These are phyloP conservation scores for Taurulus bubalis DNA, from an alignment of 2,113 vertebrate genomes.

Conservation along the genomic window DNA sequence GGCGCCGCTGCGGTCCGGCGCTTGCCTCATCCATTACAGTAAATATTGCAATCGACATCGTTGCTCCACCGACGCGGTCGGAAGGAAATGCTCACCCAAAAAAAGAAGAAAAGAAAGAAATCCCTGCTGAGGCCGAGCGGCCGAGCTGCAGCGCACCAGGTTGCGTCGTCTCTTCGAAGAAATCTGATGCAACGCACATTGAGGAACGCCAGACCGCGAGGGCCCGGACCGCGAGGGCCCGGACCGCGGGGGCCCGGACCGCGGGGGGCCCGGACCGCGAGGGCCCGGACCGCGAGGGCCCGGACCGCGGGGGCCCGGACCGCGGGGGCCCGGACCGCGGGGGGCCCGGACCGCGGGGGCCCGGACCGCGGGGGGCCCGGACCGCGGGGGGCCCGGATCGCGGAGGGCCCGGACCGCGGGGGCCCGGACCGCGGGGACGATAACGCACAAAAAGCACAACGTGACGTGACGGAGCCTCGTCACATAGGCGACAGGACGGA, in stretches of 20 bases:
- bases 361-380: too few species aligned
- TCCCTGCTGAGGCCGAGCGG: background rate
- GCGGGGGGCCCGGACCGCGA: too few species aligned
- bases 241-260: too few species aligned
- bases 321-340: too few species aligned
- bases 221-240: background rate
- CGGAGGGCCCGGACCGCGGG: too few species aligned
- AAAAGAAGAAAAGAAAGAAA: constrained; percentile 7
- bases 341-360: too few species aligned
- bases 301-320: too few species aligned
- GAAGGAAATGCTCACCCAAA: constrained; percentile 20
- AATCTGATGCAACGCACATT: constrained; percentile 7
- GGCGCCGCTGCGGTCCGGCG: background rate
- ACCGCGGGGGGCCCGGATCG: too few species aligned
- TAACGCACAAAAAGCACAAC: constrained; percentile 26
- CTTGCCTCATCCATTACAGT: constrained; percentile 31
- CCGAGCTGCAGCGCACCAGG: background rate
- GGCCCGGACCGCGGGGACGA: background rate
- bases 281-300: too few species aligned
- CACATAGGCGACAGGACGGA: background rate
- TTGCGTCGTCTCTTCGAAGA: constrained; percentile 19
- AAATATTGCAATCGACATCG: constrained; percentile 18
- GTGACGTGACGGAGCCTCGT: background rate
- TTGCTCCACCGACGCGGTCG: constrained; percentile 37
- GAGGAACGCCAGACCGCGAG: constrained; percentile 4